phyloP scores from a whole-genome alignment of 2,888 invertebrate genomes.

The Apamea crenata region DNA sequence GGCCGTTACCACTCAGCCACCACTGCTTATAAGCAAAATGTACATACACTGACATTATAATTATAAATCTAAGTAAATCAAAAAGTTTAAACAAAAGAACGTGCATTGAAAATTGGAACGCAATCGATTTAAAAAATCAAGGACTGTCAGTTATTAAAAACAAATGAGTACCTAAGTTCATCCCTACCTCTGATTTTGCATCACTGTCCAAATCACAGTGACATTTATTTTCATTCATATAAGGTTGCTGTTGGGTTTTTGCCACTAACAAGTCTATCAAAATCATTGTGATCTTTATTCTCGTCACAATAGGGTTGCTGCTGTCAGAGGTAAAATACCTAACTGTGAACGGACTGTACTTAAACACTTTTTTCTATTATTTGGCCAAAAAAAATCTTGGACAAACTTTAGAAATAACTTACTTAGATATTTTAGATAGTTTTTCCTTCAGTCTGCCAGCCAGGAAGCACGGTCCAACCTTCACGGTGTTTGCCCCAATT shows the following conservation, averaged over 20 bases:
- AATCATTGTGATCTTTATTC: too few species aligned
- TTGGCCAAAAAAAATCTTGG: neutral
- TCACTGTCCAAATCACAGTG: neutral
- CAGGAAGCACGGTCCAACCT: conserved; percentile 59
- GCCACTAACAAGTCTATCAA: too few species aligned
- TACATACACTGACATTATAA: too few species aligned
- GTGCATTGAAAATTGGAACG: neutral
- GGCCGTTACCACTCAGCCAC: too few species aligned
- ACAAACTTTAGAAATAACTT: conserved; percentile 23
- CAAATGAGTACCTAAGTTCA: neutral
- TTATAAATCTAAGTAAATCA: neutral
- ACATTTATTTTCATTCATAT: neutral
- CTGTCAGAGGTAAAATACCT: neutral
- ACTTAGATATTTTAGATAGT: conserved; percentile 39
- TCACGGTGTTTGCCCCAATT: conserved; percentile 64
- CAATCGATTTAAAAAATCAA: neutral
- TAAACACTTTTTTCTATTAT: neutral
- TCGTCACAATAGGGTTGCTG: neutral
- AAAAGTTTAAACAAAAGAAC: neutral
- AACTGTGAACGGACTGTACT: neutral
- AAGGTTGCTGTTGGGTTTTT: too few species aligned
- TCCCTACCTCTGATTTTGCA: neutral
- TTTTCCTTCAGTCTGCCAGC: conserved; percentile 43
- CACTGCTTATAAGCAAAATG: too few species aligned
- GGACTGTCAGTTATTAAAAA: neutral